A percentile compares a stretch with the other conserved stretches of the same genome.
These are phyloP conservation scores for Conus ventricosus DNA, from an alignment of 1,140 invertebrate species.

Conservation along the genomic window DNA sequence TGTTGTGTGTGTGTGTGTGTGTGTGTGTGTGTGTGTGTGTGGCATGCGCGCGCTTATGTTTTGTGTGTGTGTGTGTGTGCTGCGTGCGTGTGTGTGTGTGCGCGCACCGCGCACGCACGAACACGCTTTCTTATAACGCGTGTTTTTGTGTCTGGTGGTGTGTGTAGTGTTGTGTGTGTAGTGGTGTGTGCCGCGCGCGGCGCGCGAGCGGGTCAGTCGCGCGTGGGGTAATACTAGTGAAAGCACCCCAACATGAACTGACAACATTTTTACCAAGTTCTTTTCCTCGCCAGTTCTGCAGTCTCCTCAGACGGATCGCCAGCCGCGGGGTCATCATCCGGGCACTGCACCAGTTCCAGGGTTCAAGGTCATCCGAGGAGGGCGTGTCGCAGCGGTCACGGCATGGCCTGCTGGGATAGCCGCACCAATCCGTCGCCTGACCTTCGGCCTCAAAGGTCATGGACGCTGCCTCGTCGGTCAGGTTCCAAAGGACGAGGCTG, in stretches of 20 bases:
- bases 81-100: too few species aligned
- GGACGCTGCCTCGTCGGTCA: not conserved
- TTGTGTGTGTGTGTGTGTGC: too few species aligned
- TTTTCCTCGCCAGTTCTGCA: constrained; percentile 40
- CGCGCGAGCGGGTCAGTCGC: too few species aligned
- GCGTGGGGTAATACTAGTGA: not conserved
- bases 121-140: too few species aligned
- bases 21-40: too few species aligned
- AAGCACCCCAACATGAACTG: not conserved
- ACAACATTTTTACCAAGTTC: constrained; percentile 11
- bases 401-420: constrained; percentile 36
- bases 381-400: constrained; percentile 22
- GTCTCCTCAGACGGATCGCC: constrained; percentile 29
- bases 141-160: too few species aligned
- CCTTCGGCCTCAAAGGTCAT: constrained; percentile 31
- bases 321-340: constrained; percentile 47
- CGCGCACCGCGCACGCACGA: too few species aligned
- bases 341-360: constrained; percentile 49
- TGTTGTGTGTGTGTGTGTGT: too few species aligned
- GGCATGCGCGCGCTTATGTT: too few species aligned
- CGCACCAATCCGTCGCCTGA: constrained; percentile 30
- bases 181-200: too few species aligned
- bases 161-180: too few species aligned
- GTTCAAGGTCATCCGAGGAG: constrained; percentile 28
- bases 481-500: constrained; percentile 25